Evolutionary conservation across 2,113 vertebrate genomes (phyloP), one percentile per base, ranked within the genome.

Genomic region (Colinus virginianus): DNA sequence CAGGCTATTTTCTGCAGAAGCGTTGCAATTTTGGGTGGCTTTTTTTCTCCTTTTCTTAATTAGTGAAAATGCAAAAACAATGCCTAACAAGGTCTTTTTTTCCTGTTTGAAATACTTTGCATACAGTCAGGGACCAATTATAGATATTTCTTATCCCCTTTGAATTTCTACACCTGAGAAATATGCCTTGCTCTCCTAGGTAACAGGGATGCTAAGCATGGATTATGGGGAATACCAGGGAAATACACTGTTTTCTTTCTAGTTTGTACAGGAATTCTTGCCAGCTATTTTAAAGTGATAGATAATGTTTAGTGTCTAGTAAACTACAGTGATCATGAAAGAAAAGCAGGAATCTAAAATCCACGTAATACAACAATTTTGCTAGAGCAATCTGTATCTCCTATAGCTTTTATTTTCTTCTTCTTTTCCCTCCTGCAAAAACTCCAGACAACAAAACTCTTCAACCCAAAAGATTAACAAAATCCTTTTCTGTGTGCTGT

Each of bases 111-210:
- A 97, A 90, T 22, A 90, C 59, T 34, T 88, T n/a, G 28, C 51
- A 96, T 90, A 93, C 56, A 94, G 82, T 95, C 94, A 96, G 82
- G 94, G 85, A 95, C 92, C 97, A 97, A 96, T 97, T 96, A 97
- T 20, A 97, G 82, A 76, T 77, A 95, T 95, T 93, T 97, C 75
- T 62, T 84, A 80, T 87, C 81, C 93, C 87, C 55, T 94, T 83
- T 63, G 87, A 79, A 91, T 97, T 97, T 97, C 91, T 95, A 92
- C 42, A 94, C 84, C 88, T 96, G 76, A 95, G 40, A 32, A 83
- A 74, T 13, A 75, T 69, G 82, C 18, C 11, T 95, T 95, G 51
- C 66, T 96, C 88, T 96, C 89, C 84, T 93, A 97, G 94, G 96
- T 96, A 97, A 97, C 90, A 96, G 51, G 55, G 46, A 94, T 74